Conservation (phyloP, 1,140 invertebrate genomes). For the Lordiphosa clarofinis region DNA sequence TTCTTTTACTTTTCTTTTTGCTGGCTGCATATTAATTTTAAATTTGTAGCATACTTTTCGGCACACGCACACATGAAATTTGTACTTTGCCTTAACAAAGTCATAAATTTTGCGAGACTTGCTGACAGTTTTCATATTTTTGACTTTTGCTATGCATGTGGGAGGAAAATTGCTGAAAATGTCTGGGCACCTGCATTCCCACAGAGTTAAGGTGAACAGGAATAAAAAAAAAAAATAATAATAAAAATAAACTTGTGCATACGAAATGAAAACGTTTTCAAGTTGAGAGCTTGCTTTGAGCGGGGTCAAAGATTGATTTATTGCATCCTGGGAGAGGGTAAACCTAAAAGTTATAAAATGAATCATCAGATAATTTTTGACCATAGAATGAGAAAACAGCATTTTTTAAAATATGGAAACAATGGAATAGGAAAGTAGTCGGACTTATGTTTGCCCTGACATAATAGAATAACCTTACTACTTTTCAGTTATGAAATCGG, state of each 20-base stretch:
- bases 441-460: too few relatives aligned
- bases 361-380: too few relatives aligned
- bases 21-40: constrained; percentile 14
- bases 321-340: too few relatives aligned
- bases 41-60: constrained; percentile 15
- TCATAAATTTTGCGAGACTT: constrained; percentile 9
- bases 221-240: too few relatives aligned
- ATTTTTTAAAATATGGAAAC: too few relatives aligned
- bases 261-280: constrained; percentile 9
- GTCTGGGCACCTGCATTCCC: not conserved
- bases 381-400: too few relatives aligned
- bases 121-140: constrained; percentile 15
- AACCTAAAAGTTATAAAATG: too few relatives aligned
- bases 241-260: constrained; percentile 6
- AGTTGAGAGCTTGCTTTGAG: not conserved
- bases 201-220: too few relatives aligned
- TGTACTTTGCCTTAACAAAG: constrained; percentile 15
- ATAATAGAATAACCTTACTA: too few relatives aligned
- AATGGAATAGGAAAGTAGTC: too few relatives aligned
- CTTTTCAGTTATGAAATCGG: too few relatives aligned
- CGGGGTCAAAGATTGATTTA: too few relatives aligned
- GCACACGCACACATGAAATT: constrained; percentile 6
- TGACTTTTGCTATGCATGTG: constrained; percentile 9
- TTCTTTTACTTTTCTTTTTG: constrained; percentile 6
- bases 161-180: not conserved